Evolutionary conservation across 2,113 vertebrate species (phyloP).

Genomic region (Pipra filicauda): DNA sequence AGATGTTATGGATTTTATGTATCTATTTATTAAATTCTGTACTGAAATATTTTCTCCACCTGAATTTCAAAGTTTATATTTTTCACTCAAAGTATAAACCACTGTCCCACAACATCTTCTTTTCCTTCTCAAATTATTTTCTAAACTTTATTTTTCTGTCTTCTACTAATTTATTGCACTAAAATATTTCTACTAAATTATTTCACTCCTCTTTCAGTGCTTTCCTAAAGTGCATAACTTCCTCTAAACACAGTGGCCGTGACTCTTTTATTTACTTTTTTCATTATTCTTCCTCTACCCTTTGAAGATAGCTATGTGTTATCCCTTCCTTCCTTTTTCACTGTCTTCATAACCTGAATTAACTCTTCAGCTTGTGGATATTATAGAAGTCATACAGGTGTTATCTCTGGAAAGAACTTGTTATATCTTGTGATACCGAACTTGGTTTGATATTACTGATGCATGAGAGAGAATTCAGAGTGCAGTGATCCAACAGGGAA

Average conservation of each 20-base stretch:
- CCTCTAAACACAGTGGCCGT: background rate
- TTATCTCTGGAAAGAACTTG: background rate
- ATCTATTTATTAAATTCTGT: background rate
- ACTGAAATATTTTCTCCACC: background rate
- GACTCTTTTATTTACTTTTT: background rate
- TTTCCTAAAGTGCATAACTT: background rate
- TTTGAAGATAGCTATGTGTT: background rate
- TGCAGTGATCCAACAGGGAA: background rate
- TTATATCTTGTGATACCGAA: background rate
- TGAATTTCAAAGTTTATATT: background rate
- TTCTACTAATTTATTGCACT: background rate
- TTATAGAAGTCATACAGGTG: background rate
- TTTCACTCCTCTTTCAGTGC: background rate
- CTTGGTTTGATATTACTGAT: background rate
- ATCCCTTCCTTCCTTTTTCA: background rate
- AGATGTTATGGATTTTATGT: background rate
- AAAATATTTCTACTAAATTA: background rate
- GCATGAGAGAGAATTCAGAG: background rate
- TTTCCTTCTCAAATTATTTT: background rate
- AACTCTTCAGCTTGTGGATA: background rate
- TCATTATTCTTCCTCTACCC: background rate
- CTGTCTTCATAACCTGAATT: background rate
- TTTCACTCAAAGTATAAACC: background rate
- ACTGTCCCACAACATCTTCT: background rate
- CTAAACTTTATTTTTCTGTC: background rate